Evolutionary conservation across 2,113 vertebrate genomes (phyloP).

Genomic region (Arvicanthis niloticus): DNA sequence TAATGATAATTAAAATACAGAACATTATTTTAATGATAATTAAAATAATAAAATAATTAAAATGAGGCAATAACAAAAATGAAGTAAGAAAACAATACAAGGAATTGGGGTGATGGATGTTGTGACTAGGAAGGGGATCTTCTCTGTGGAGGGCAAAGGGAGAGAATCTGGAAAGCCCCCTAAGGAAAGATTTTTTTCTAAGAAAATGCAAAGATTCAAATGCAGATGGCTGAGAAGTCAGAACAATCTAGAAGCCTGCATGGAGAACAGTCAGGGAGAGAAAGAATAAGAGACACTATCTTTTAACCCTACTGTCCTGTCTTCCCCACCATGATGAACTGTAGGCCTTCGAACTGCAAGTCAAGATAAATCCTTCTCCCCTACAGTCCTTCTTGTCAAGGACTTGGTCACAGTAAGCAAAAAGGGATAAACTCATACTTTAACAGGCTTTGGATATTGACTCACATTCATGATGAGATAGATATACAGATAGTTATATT

Average conservation of each 20-base stretch:
- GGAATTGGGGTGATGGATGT: too few species aligned
- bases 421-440: background rate
- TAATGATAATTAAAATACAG: background rate
- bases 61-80: background rate
- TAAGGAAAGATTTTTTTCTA: background rate
- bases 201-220: background rate
- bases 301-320: background rate
- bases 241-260: rapidly evolving
- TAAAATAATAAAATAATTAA: too few species aligned
- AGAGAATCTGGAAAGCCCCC: rapidly evolving
- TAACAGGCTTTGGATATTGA: background rate
- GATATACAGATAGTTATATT: background rate
- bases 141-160: background rate
- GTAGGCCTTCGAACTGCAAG: background rate
- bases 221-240: background rate
- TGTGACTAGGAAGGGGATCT: rapidly evolving
- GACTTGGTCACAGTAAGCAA: too few species aligned
- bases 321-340: background rate
- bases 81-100: background rate
- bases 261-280: background rate
- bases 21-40: too few species aligned
- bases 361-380: background rate
- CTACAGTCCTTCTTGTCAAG: background rate
- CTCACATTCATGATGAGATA: background rate
- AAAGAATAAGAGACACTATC: background rate